Conservation (phyloP, 2,113 vertebrate genomes). For the Butorides virescens region DNA sequence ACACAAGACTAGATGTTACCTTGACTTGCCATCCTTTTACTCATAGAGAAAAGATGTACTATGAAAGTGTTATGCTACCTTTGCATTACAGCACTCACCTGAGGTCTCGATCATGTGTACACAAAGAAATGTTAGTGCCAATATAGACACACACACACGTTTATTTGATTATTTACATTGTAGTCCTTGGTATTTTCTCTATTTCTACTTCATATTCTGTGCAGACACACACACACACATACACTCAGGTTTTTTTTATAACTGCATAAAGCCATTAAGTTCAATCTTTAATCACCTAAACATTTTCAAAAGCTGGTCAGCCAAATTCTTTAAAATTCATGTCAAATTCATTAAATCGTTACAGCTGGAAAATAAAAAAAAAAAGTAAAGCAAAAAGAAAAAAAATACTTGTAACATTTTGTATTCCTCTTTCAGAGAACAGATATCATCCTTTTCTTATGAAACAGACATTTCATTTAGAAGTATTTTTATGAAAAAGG, state of each 20-base stretch:
- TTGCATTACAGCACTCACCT: not conserved
- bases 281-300: not conserved
- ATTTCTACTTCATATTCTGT: not conserved
- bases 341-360: not conserved
- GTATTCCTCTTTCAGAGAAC: not conserved
- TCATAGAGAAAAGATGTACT: not conserved
- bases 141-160: not conserved
- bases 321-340: not conserved
- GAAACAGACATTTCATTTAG: not conserved
- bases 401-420: not conserved
- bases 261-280: not conserved
- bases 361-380: not conserved
- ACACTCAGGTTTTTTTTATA: fast-evolving
- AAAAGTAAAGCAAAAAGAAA: not conserved
- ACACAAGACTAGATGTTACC: not conserved
- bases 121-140: not conserved
- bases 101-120: not conserved
- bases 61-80: not conserved
- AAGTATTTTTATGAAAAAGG: not conserved
- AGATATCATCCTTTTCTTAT: not conserved
- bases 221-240: not conserved
- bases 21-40: not conserved
- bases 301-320: not conserved
- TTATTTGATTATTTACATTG: not conserved
- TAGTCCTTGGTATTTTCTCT: not conserved